A percentile compares a stretch with the other conserved stretches of the same genome.
phyloP scores from a whole-genome alignment of 23 tunicate species.

The Phallusia fumigata region DNA sequence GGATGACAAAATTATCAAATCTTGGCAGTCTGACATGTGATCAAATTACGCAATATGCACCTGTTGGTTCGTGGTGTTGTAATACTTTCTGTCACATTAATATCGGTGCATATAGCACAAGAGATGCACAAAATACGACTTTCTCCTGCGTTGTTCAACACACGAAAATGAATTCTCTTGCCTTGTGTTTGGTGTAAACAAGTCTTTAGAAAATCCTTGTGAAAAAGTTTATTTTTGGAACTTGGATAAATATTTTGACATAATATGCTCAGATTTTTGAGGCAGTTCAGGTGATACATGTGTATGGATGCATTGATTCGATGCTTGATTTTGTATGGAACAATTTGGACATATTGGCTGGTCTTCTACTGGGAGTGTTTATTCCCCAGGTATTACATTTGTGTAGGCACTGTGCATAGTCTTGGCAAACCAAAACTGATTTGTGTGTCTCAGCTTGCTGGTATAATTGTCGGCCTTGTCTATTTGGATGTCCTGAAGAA shows the following conservation, averaged over 20 bases:
- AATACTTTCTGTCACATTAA: no score
- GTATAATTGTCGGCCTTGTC: not conserved
- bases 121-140: no score
- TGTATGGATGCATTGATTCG: constrained; percentile 67
- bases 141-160: no score
- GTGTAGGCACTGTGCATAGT: not conserved
- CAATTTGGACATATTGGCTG: constrained; percentile 57
- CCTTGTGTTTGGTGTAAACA: no score
- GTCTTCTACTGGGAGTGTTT: constrained; percentile 60
- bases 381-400: constrained; percentile 61
- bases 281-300: constrained; percentile 40
- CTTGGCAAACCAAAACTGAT: no score
- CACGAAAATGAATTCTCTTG: no score
- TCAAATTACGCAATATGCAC: no score
- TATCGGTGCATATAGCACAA: no score
- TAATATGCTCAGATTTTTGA: constrained; percentile 26
- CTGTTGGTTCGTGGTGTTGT: no score
- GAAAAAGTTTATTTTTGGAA: not conserved
- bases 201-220: no score
- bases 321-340: constrained; percentile 63
- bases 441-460: not conserved
- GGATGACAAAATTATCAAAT: constrained; percentile 52
- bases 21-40: constrained; percentile 22
- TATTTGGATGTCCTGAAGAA: not conserved
- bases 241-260: not conserved